Base-by-base conservation (phyloP, 2,797 vertebrate genomes). In the Tamandua tetradactyla region DNA sequence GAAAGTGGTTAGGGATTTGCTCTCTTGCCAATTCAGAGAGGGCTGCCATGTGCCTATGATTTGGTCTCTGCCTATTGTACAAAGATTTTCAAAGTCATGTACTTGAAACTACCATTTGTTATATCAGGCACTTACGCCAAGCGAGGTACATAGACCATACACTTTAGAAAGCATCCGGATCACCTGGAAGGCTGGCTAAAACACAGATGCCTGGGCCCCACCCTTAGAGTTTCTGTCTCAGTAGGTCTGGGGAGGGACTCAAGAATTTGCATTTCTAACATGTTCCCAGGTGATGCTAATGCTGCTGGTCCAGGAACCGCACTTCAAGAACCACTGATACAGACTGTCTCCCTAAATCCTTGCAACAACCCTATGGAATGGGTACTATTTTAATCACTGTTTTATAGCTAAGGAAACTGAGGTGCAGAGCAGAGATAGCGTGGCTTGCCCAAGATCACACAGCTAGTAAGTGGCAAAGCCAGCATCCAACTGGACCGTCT, bases 1-100 rank as follows among this genome's bases (percentile, higher is more conserved):
- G 57, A 57, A 42, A 88, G n/a, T 40, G 49, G 62, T 64, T 32
- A 22, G 49, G 5, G 55, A 10, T 27, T 13, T 23, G 22, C 35
- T 55, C 47, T 89, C n/a, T 23, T 18, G 4, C 37, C 52, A 49
- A 13, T 82, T 72, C 82, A 78, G 27, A 87, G 15, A 62, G 44
- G 12, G 35, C 59, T 82, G 57, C 80, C 40, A 7, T 3, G 20
- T 61, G 23, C 37, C 40, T 89, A 6, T 52, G 66, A 76, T 44
- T 49, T 62, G 71, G 52, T 71, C 40, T 78, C 62, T 83, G 32
- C 18, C 35, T 10, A 10, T 27, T 44, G n/a, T 49, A 30, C 42
- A 66, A 82, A 57, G 35, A 35, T 47, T 87, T 61, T 37, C 40
- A 95, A 92, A 93, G 91, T 61, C 69, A 79, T 52, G 76, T 35